Percentiles rank a stretch among this genome's conserved stretches.
phyloP scores from a whole-genome alignment of 1,140 invertebrate genomes.

The Dreissena rostriformis region DNA sequence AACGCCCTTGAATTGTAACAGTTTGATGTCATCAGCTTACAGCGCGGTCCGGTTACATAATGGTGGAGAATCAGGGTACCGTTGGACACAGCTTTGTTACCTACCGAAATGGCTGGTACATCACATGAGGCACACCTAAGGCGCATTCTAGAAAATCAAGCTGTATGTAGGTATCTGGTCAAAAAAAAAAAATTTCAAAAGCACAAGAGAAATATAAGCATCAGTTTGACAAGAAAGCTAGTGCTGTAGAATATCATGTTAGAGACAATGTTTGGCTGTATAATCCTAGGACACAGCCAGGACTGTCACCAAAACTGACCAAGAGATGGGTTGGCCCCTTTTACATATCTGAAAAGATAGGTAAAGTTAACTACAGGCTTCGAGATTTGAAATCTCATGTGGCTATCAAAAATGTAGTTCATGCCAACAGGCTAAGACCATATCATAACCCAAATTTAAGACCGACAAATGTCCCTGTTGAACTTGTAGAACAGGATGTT shows the following conservation, averaged over 20 bases:
- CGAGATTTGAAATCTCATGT: conserved; percentile 14
- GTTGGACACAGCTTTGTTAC: too few species aligned
- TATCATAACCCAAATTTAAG: conserved; percentile 12
- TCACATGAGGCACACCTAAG: conserved; percentile 6
- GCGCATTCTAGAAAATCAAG: neutral
- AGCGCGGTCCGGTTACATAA: too few species aligned
- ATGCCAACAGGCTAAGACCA: conserved; percentile 21
- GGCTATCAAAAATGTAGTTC: conserved; percentile 23
- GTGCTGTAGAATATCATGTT: neutral
- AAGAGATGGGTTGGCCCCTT: conserved; percentile 37
- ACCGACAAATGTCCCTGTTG: conserved; percentile 17
- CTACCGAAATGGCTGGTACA: too few species aligned
- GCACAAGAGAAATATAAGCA: conserved; percentile 47
- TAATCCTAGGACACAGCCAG: neutral
- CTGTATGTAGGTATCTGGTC: conserved; percentile 25
- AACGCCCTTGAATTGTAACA: too few species aligned
- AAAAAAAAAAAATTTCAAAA: conserved; percentile 22
- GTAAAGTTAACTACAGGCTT: conserved; percentile 24
- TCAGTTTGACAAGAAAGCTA: conserved; percentile 43
- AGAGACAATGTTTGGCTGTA: conserved; percentile 34
- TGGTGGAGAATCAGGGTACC: too few species aligned
- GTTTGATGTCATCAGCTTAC: too few species aligned
- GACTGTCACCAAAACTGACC: conserved; percentile 28
- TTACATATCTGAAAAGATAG: conserved; percentile 31
- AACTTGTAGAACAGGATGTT: neutral